Conservation (phyloP, 2,797 vertebrate genomes). For the Natrix natrix region DNA sequence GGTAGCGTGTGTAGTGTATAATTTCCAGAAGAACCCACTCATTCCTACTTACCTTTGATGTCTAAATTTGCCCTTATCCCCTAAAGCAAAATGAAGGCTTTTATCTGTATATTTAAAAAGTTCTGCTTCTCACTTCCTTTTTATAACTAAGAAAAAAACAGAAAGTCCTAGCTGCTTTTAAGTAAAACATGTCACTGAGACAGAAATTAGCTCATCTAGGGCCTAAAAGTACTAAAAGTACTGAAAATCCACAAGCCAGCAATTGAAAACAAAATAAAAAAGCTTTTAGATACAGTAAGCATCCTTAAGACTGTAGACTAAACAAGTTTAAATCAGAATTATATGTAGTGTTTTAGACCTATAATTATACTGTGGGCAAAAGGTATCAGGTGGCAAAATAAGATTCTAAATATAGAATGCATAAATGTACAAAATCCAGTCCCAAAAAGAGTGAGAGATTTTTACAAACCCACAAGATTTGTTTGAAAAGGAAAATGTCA, state of each 20-base stretch:
- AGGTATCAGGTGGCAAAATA: neutral
- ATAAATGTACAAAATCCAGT: neutral
- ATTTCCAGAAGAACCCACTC: neutral
- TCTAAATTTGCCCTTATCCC: neutral
- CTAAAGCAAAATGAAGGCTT: neutral
- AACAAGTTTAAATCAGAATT: constrained; percentile 13
- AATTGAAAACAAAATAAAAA: neutral
- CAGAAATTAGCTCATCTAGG: neutral
- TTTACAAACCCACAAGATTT: neutral
- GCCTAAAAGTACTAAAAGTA: neutral
- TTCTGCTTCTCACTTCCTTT: neutral
- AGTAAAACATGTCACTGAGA: neutral
- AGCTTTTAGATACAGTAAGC: neutral
- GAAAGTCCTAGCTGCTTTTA: neutral
- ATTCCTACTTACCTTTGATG: neutral
- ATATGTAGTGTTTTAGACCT: neutral
- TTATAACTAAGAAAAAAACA: neutral
- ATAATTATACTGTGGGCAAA: neutral
- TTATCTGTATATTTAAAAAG: neutral
- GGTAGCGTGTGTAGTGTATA: neutral
- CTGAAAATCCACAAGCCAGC: neutral
- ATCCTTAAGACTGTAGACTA: neutral
- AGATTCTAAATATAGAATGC: neutral
- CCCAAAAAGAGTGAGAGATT: neutral
- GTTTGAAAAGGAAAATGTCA: neutral